Evolutionary conservation across 2,797 vertebrate species (phyloP), one percentile per base, ranked within the genome.

Genomic region (Synaphobranchus kaupii): DNA sequence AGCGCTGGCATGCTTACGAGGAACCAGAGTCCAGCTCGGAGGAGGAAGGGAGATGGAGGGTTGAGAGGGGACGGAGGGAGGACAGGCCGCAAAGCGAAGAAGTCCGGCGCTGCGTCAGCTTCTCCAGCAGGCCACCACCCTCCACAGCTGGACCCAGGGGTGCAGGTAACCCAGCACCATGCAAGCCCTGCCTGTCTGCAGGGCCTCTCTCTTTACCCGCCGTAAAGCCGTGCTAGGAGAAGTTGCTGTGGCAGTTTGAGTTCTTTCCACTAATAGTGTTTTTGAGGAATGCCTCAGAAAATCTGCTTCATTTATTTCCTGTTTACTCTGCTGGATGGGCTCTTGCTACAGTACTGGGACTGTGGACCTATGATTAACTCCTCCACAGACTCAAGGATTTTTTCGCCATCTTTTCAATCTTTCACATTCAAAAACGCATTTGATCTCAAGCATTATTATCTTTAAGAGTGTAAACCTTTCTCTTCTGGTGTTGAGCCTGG

Each of bases 141-240:
- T 20, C 76, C 76, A 17, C 39, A 5, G 76, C 17, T 9, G 76
- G 39, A 80, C 76, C 9, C 22, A 48, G 85, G 66, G 88, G 90
- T 90, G 91, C 94, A 96, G 96, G 96, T 96, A 96, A 96, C 91
- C 63, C 86, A 82, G n/a, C 80, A 88, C 81, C 12, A 39, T 39
- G 39, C 39, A 39, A 39, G 39, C 39, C 39, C 39, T 39, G 39
- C 39, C 31, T 12, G n/a, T 17, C 15, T 56, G 71, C 34, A 28
- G 44, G 44, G 2, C 76, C 6, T 34, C 71, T 68, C 25, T 68
- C 66, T 68, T 13, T n/a, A n/a, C 76, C 44, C 31, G 76, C 76
- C 76, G 22, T 22, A 20, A 80, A 1, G 44, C 76, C 44, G 1
- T 22, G 76, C 20, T 20, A 22, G 0, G 39, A 22, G 44, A 80